Evolutionary conservation across 2,797 vertebrate species (phyloP).

Genomic region (Mareca strepera): DNA sequence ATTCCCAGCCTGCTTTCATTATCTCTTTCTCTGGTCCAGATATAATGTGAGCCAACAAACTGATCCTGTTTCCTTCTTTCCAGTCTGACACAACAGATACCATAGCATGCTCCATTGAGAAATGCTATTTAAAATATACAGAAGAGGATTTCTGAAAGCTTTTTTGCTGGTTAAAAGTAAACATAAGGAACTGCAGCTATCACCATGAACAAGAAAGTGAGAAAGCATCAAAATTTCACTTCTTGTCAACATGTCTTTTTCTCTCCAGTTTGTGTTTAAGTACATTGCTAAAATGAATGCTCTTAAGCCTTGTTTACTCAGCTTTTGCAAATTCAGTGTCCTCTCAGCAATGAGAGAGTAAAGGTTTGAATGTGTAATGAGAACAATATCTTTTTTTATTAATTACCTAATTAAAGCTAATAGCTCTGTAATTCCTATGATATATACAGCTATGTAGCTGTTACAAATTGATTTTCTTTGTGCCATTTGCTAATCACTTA

Average conservation of each 20-base stretch:
- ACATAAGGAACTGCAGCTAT: not conserved
- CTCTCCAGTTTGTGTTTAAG: not conserved
- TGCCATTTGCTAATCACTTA: not conserved
- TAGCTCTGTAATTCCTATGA: not conserved
- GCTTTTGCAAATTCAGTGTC: not conserved
- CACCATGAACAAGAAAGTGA: not conserved
- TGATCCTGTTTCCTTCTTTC: not conserved
- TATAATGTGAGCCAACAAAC: not conserved
- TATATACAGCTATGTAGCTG: not conserved
- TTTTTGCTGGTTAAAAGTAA: not conserved
- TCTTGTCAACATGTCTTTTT: not conserved
- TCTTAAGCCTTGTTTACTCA: not conserved
- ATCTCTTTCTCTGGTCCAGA: not conserved
- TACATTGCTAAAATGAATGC: not conserved
- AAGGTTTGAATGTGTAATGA: not conserved
- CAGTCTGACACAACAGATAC: not conserved
- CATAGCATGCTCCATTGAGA: not conserved
- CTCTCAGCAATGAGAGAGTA: not conserved
- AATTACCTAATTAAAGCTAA: not conserved
- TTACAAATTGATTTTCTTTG: not conserved
- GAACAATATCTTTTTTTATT: not conserved
- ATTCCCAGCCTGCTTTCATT: not conserved
- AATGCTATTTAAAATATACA: not conserved
- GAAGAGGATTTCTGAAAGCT: not conserved
- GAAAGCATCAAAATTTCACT: not conserved